phyloP scores from a whole-genome alignment of 2,797 vertebrate genomes.

The Poeciliopsis infans region DNA sequence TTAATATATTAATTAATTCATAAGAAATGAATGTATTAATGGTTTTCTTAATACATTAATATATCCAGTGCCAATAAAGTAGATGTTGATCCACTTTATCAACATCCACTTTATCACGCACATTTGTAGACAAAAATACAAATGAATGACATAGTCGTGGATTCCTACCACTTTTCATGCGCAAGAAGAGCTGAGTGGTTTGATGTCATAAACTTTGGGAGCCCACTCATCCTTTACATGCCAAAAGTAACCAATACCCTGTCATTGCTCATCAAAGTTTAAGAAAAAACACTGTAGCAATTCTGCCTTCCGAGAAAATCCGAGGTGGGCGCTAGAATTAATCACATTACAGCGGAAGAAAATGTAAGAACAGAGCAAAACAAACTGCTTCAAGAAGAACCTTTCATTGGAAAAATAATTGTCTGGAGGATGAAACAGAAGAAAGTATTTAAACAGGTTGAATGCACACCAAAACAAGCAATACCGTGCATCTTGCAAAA shows the following conservation, averaged over 20 bases:
- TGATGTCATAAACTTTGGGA: slow-evolving; percentile 65
- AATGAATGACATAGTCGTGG: slow-evolving; percentile 32
- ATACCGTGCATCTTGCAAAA: slow-evolving; percentile 40
- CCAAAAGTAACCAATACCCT: slow-evolving; percentile 76
- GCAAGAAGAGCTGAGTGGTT: slow-evolving; percentile 54
- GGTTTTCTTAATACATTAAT: too few species aligned
- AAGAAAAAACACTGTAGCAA: slow-evolving; percentile 57
- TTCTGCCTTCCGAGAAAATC: slow-evolving; percentile 53
- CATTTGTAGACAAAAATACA: slow-evolving; percentile 62
- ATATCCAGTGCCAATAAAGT: slow-evolving; percentile 12
- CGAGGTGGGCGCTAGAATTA: slow-evolving; percentile 62
- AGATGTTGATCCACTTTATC: slow-evolving; percentile 29
- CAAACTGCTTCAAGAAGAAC: slow-evolving; percentile 44
- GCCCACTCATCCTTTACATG: slow-evolving; percentile 66
- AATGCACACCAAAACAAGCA: slow-evolving; percentile 19
- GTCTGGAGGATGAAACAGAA: slow-evolving; percentile 24
- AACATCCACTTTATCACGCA: slow-evolving; percentile 48
- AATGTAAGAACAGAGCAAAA: slow-evolving; percentile 37
- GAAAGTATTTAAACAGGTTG: slow-evolving; percentile 22
- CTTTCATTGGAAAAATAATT: slow-evolving; percentile 45
- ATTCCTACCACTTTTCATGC: slow-evolving; percentile 61
- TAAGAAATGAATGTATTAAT: slow-evolving; percentile 20
- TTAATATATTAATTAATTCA: slow-evolving; percentile 39
- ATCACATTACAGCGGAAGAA: slow-evolving; percentile 65
- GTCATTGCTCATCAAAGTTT: slow-evolving; percentile 66